Percentiles rank a stretch among this genome's conserved stretches.
phyloP scores from a whole-genome alignment of 64 coral and sea anemone species.

The Montipora foliosa region DNA sequence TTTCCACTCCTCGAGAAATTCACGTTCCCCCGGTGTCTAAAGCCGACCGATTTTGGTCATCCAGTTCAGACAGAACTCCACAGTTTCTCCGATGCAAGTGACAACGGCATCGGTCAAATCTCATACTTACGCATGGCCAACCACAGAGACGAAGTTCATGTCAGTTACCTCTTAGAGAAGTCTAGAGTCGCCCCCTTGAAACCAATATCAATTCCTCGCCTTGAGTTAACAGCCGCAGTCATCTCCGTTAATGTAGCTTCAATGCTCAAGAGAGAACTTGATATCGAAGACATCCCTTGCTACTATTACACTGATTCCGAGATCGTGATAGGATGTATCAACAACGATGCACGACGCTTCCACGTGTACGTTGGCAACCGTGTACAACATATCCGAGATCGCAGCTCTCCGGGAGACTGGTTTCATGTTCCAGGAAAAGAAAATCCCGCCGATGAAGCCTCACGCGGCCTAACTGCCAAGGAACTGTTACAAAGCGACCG shows the following conservation, averaged over 20 bases:
- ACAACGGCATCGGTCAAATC: constrained; percentile 65
- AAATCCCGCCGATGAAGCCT: not conserved
- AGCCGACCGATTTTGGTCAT: constrained; percentile 21
- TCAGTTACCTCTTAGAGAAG: constrained; percentile 55
- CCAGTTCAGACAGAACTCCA: constrained; percentile 23
- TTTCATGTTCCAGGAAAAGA: no score
- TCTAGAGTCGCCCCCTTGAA: constrained; percentile 53
- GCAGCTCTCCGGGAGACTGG: constrained; percentile 27
- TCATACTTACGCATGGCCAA: constrained; percentile 46
- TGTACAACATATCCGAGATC: constrained; percentile 58
- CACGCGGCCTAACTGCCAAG: not conserved
- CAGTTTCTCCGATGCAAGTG: constrained; percentile 69
- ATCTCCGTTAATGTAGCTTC: not conserved
- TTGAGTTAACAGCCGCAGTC: no score
- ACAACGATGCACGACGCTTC: constrained; percentile 27
- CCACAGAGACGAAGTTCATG: constrained; percentile 38
- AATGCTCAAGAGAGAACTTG: constrained; percentile 24
- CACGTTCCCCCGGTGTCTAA: constrained; percentile 32
- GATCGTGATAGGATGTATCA: constrained; percentile 38
- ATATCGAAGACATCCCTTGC: not conserved
- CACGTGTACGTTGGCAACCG: constrained; percentile 4
- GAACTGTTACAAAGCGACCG: constrained; percentile 27
- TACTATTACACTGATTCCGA: constrained; percentile 32
- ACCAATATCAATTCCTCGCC: not conserved
- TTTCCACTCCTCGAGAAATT: constrained; percentile 37